Percentiles rank a stretch among this genome's conserved stretches.
phyloP scores from a whole-genome alignment of 2,888 invertebrate species.

The Cantharis rufa region DNA sequence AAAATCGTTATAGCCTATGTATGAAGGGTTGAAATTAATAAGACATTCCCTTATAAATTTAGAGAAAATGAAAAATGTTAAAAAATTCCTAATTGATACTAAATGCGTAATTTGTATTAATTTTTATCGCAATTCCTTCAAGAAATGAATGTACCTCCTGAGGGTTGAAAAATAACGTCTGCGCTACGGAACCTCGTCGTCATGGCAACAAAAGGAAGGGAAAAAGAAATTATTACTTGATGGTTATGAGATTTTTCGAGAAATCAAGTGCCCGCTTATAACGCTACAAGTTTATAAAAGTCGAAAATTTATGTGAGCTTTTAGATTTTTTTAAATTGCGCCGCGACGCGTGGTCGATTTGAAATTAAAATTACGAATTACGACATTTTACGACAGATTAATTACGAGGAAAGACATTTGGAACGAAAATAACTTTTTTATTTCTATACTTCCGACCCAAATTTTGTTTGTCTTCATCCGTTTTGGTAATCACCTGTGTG shows the following conservation, averaged over 20 bases:
- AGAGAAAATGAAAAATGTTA: not conserved
- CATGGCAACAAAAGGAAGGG: conserved; percentile 40
- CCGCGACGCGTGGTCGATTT: not conserved
- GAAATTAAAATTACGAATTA: not conserved
- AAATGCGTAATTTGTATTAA: conserved; percentile 1
- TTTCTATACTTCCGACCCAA: conserved; percentile 13
- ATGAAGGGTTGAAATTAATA: not conserved
- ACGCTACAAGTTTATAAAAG: conserved; percentile 20
- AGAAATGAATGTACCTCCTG: conserved; percentile 2
- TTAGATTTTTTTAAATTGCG: not conserved
- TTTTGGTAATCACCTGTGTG: not conserved
- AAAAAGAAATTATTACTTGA: conserved; percentile 53
- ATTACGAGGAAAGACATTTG: not conserved
- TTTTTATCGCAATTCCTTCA: not conserved
- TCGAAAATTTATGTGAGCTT: not conserved
- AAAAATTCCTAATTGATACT: not conserved
- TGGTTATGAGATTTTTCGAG: conserved; percentile 51
- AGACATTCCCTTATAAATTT: not conserved
- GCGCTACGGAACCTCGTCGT: conserved; percentile 20
- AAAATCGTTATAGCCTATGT: not conserved
- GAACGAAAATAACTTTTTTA: conserved; percentile 9
- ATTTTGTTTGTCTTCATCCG: not conserved
- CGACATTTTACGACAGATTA: not conserved
- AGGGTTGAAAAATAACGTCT: conserved; percentile 4
- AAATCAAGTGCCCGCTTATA: conserved; percentile 23